These are phyloP conservation scores for Agrotis exclamationis DNA, from an alignment of 2,888 invertebrate species.

Conservation along the genomic window DNA sequence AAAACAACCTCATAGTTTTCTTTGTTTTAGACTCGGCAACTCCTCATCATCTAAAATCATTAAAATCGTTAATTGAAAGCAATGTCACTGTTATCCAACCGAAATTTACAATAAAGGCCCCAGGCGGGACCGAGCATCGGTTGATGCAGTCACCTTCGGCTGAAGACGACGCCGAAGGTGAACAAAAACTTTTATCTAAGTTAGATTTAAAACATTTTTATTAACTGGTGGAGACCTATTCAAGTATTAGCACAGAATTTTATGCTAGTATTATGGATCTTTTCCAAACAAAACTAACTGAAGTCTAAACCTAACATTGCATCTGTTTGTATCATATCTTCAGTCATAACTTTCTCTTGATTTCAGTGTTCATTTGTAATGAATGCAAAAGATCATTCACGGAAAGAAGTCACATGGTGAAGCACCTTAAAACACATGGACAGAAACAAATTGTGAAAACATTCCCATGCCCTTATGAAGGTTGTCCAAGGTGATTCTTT, in stretches of 20 bases:
- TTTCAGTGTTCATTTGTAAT: constrained; percentile 83
- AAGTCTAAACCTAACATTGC: neutral
- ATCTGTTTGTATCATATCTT: neutral
- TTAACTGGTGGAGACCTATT: neutral
- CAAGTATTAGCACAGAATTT: neutral
- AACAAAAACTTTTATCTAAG: constrained; percentile 20
- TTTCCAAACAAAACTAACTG: too few species aligned
- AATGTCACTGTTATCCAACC: constrained; percentile 58
- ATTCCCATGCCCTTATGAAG: constrained; percentile 80
- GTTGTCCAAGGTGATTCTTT: constrained; percentile 76
- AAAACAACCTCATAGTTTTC: constrained; percentile 31
- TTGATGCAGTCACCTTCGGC: constrained; percentile 57
- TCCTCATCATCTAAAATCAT: constrained; percentile 52
- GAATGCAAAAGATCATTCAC: constrained; percentile 83
- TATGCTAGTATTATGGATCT: too few species aligned
- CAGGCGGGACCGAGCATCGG: constrained; percentile 46
- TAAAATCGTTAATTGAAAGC: constrained; percentile 55
- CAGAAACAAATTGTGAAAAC: constrained; percentile 60
- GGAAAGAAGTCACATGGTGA: constrained; percentile 79
- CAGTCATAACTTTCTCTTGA: constrained; percentile 54
- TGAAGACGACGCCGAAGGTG: constrained; percentile 56
- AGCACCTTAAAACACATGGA: constrained; percentile 81
- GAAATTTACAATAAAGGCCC: constrained; percentile 33
- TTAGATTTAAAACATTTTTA: neutral
- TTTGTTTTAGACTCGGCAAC: constrained; percentile 53